phyloP scores from a whole-genome alignment of 2,113 vertebrate genomes.

The Phrynocephalus versicolor region DNA sequence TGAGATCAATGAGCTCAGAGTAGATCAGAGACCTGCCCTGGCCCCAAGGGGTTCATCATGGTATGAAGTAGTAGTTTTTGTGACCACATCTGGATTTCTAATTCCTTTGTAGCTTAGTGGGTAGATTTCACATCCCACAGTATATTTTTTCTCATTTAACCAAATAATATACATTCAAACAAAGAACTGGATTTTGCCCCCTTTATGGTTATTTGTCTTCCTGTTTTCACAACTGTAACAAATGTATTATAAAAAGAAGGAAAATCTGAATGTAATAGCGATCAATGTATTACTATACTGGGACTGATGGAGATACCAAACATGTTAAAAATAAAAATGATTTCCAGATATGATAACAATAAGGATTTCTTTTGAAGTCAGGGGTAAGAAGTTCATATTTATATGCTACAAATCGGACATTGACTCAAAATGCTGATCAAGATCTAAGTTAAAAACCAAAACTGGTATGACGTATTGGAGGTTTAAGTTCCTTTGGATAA shows the following conservation, averaged over 20 bases:
- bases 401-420: conserved; percentile 42
- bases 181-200: background rate
- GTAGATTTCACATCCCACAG: conserved; percentile 19
- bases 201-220: background rate
- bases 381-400: conserved; percentile 55
- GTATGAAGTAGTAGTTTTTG: conserved; percentile 14
- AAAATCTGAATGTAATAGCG: conserved; percentile 26
- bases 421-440: background rate
- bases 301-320: conserved; percentile 9
- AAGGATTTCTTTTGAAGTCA: conserved; percentile 30
- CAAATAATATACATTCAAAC: conserved; percentile 21
- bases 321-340: conserved; percentile 51
- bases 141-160: background rate
- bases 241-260: conserved; percentile 33
- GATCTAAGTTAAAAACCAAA: conserved; percentile 32
- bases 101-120: conserved; percentile 46
- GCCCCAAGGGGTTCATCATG: background rate
- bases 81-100: conserved; percentile 41
- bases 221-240: conserved; percentile 64
- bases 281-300: conserved; percentile 8
- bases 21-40: conserved; percentile 13
- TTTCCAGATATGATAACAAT: conserved; percentile 58
- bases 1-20: conserved; percentile 44
- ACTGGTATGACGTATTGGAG: conserved; percentile 3
- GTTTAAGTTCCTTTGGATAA: background rate